phyloP scores from a whole-genome alignment of 2,797 vertebrate species.

The Rhyacichthys aspro region DNA sequence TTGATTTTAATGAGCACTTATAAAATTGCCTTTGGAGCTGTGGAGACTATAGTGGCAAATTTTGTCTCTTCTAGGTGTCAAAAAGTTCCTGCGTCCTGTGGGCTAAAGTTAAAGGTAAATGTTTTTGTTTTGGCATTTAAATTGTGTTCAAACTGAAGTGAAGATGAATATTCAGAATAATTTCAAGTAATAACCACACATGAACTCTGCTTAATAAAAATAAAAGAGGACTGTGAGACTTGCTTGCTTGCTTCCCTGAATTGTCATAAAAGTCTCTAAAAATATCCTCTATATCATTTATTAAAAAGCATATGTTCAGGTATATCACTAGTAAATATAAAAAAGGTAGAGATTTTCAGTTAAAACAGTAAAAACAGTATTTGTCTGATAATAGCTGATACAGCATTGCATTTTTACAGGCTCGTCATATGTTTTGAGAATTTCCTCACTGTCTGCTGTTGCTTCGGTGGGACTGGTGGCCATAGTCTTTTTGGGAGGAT shows the following conservation, averaged over 20 bases:
- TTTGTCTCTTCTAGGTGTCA: slow-evolving; percentile 58
- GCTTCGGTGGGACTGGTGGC: slow-evolving; percentile 56
- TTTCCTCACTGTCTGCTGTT: slow-evolving; percentile 60
- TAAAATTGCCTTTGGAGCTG: background rate
- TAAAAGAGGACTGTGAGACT: too few species aligned
- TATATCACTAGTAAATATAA: too few species aligned
- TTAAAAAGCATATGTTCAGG: too few species aligned
- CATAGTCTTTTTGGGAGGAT: slow-evolving; percentile 52
- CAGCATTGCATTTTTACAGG: slow-evolving; percentile 51
- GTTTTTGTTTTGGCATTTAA: too few species aligned
- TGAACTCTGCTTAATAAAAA: too few species aligned
- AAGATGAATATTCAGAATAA: too few species aligned
- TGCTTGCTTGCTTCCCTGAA: too few species aligned
- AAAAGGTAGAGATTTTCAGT: too few species aligned
- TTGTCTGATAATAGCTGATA: too few species aligned
- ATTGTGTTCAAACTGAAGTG: too few species aligned
- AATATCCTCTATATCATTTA: too few species aligned
- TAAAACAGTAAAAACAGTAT: background rate
- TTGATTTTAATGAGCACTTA: background rate
- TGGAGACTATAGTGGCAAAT: background rate
- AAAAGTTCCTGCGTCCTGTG: slow-evolving; percentile 79
- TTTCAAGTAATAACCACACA: background rate
- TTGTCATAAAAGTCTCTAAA: too few species aligned
- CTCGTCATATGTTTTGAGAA: slow-evolving; percentile 64
- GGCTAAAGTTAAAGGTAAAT: slow-evolving; percentile 79